Percentiles rank a stretch among this genome's conserved stretches.
Evolutionary conservation across 2,113 vertebrate species (phyloP).

Genomic region (Oryzias javanicus): DNA sequence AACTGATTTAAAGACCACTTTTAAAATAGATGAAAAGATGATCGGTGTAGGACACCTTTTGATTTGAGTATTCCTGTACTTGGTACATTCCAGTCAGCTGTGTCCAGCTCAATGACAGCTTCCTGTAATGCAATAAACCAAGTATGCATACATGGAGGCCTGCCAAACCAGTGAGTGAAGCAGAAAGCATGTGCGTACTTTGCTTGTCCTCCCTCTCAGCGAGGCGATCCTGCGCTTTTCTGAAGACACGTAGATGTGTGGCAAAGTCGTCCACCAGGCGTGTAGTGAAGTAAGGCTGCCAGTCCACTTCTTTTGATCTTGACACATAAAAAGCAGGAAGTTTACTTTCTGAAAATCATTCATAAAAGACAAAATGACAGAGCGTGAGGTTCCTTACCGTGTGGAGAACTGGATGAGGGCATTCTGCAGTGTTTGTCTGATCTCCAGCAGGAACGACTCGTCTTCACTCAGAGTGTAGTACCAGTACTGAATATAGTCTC

Average conservation of each 20-base stretch:
- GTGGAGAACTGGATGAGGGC: constrained; percentile 96
- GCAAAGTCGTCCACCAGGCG: constrained; percentile 97
- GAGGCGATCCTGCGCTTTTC: constrained; percentile 95
- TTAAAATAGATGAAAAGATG: no score
- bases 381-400: constrained; percentile 73
- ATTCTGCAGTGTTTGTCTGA: constrained; percentile 94
- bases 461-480: constrained; percentile 98
- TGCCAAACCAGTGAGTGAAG: not conserved
- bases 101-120: not conserved
- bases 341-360: not conserved
- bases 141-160: not conserved
- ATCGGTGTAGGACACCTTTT: no score
- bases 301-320: constrained; percentile 99
- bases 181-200: constrained; percentile 71
- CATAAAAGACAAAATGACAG: not conserved
- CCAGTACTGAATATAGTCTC: constrained; percentile 99
- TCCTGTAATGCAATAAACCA: not conserved
- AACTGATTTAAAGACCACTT: no score
- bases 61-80: no score
- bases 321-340: not conserved
- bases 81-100: not conserved
- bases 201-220: constrained; percentile 90
- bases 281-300: constrained; percentile 99
- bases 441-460: constrained; percentile 95
- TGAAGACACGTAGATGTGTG: constrained; percentile 95